Conservation (phyloP, 2,797 vertebrate species). For the Darevskia nairensis region DNA sequence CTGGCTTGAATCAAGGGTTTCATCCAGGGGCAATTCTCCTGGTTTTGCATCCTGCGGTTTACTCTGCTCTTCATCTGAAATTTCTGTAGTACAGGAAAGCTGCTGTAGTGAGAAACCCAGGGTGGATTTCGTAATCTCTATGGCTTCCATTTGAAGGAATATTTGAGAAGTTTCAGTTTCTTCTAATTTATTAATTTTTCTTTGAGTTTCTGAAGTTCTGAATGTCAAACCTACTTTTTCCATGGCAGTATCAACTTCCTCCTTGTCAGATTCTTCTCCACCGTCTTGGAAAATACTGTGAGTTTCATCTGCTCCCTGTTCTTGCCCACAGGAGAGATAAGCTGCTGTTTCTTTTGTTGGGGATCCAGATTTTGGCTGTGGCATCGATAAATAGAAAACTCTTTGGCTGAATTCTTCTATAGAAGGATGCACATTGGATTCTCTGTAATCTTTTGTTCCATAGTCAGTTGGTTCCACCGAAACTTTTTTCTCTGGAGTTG, state of each 20-base stretch:
- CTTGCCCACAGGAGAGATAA: slow-evolving; percentile 32
- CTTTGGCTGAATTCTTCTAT: slow-evolving; percentile 20
- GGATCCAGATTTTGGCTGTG: background rate
- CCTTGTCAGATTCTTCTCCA: background rate
- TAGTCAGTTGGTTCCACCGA: background rate
- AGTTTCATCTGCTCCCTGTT: slow-evolving; percentile 2
- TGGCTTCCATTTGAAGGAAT: slow-evolving; percentile 74
- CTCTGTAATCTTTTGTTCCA: background rate
- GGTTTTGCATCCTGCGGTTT: slow-evolving; percentile 12
- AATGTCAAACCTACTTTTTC: slow-evolving; percentile 7
- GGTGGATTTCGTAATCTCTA: slow-evolving; percentile 35
- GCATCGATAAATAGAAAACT: slow-evolving; percentile 39
- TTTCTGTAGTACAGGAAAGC: rapidly evolving
- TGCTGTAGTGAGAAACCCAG: slow-evolving; percentile 5
- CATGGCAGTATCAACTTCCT: background rate
- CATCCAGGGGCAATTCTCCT: background rate
- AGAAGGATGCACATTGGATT: rapidly evolving
- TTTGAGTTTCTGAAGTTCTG: slow-evolving; percentile 4
- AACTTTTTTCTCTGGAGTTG: slow-evolving; percentile 28
- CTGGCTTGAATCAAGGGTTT: slow-evolving; percentile 19
- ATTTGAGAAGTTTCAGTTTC: slow-evolving; percentile 51
- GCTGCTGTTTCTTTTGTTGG: background rate
- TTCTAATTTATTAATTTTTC: background rate
- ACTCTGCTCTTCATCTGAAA: slow-evolving; percentile 10
- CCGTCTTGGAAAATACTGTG: background rate